Conservation (phyloP, 1,140 invertebrate species). For the Batillaria attramentaria region DNA sequence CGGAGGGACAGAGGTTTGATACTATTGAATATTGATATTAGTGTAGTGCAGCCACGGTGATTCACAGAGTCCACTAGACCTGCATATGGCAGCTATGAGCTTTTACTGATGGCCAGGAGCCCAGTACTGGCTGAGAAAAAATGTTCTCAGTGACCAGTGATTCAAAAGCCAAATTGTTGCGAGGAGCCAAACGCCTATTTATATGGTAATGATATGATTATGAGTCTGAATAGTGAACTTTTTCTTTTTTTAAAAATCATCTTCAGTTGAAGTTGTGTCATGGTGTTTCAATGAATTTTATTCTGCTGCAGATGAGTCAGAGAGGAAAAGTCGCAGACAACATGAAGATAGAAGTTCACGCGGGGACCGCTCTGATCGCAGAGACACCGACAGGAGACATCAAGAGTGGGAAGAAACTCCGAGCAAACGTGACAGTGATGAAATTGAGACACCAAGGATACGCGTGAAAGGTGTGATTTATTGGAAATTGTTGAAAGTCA, state of each 20-base stretch:
- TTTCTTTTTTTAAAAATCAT: background rate
- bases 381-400: constrained; percentile 43
- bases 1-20: constrained; percentile 55
- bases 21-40: constrained; percentile 1
- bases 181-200: too few relatives aligned
- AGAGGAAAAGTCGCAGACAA: constrained; percentile 31
- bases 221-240: background rate
- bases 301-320: constrained; percentile 10
- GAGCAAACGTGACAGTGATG: constrained; percentile 61
- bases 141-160: background rate
- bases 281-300: background rate
- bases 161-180: background rate
- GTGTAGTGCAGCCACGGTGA: background rate
- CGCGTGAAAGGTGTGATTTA: constrained; percentile 77
- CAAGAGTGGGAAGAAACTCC: constrained; percentile 79
- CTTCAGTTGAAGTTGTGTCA: background rate
- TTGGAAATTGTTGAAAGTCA: too few relatives aligned
- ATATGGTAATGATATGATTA: background rate
- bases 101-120: background rate
- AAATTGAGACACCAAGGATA: constrained; percentile 82
- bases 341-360: constrained; percentile 33
- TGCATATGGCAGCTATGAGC: too few relatives aligned
- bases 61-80: too few relatives aligned
- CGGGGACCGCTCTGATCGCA: constrained; percentile 32
- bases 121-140: background rate